phyloP scores from a whole-genome alignment of 2,797 vertebrate genomes.

The Aotus griseimembra region DNA sequence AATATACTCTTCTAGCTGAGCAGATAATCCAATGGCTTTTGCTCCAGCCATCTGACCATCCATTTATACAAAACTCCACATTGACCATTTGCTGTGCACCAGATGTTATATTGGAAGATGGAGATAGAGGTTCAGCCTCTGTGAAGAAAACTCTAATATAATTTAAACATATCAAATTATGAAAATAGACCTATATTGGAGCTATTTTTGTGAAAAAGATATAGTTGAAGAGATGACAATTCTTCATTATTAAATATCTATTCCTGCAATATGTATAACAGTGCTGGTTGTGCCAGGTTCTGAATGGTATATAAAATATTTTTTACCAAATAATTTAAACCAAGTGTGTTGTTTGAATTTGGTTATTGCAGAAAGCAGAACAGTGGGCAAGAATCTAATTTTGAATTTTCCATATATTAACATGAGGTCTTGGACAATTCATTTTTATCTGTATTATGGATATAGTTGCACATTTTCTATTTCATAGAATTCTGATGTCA shows the following conservation, averaged over 20 bases:
- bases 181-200: background rate
- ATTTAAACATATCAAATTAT: background rate
- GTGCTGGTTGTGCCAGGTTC: background rate
- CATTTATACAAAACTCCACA: background rate
- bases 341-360: background rate
- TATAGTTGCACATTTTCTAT: background rate
- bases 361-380: background rate
- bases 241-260: background rate
- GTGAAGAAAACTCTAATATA: background rate
- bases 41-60: background rate
- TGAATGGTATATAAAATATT: background rate
- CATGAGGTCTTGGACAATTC: background rate
- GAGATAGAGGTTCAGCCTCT: background rate
- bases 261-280: background rate
- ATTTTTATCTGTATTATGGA: background rate
- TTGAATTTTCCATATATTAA: background rate
- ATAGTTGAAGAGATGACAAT: background rate
- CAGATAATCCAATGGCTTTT: background rate
- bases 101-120: background rate
- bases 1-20: background rate
- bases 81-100: background rate
- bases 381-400: background rate
- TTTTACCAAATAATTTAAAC: background rate
- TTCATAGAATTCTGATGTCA: background rate
- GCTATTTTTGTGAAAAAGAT: background rate